phyloP scores from a whole-genome alignment of 2,888 invertebrate species.

The Sinopyrophorus schimmeli region DNA sequence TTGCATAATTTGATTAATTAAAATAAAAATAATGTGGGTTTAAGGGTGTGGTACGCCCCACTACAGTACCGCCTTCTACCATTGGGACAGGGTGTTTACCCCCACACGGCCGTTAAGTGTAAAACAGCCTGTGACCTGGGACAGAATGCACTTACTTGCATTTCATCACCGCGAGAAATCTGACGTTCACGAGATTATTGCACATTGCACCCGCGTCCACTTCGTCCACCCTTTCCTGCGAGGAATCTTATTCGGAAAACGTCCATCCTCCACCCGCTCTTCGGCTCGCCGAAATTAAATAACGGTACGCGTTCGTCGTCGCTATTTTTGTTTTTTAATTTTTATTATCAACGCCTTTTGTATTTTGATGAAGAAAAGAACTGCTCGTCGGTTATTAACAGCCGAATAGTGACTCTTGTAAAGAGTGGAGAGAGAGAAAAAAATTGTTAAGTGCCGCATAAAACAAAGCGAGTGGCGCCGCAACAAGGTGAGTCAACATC shows the following conservation, averaged over 20 bases:
- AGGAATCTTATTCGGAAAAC: not conserved
- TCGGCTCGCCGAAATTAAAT: not conserved
- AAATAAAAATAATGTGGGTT: slow-evolving; percentile 4
- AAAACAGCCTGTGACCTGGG: slow-evolving; percentile 20
- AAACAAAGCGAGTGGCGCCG: slow-evolving; percentile 32
- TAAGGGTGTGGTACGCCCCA: slow-evolving; percentile 29
- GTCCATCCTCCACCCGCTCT: not conserved
- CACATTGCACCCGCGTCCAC: not conserved
- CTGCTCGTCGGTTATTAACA: not conserved
- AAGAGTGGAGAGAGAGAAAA: slow-evolving; percentile 5
- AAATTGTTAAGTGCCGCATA: slow-evolving; percentile 28
- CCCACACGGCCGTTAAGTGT: slow-evolving; percentile 27
- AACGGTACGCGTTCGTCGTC: not conserved
- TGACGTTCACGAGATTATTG: slow-evolving; percentile 1
- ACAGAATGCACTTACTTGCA: slow-evolving; percentile 27
- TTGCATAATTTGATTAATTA: slow-evolving; percentile 9
- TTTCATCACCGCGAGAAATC: slow-evolving; percentile 14
- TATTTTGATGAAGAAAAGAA: not conserved
- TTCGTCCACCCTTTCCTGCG: too few relatives aligned
- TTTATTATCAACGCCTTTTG: too few relatives aligned
- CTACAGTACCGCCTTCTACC: slow-evolving; percentile 29
- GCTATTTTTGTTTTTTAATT: not conserved
- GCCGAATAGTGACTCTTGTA: slow-evolving; percentile 2
- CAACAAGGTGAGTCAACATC: slow-evolving; percentile 36
- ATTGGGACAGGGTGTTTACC: slow-evolving; percentile 30